phyloP scores from a whole-genome alignment of 2,113 vertebrate species.

The Thamnophis sirtalis region DNA sequence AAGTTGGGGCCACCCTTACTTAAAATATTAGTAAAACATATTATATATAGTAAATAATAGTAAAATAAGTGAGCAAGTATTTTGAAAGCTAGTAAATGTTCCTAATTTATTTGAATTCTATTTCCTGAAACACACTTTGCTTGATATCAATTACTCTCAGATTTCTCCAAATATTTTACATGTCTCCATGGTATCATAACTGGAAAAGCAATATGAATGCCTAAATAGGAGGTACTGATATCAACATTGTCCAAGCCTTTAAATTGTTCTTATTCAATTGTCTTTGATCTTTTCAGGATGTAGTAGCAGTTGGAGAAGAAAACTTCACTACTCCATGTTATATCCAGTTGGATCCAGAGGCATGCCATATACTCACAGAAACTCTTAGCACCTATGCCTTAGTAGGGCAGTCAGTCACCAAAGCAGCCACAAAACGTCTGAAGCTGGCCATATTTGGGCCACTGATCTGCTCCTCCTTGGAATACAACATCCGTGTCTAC shows the following conservation, averaged over 20 bases:
- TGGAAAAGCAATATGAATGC: neutral
- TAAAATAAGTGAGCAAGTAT: neutral
- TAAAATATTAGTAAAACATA: neutral
- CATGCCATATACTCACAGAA: conserved; percentile 92
- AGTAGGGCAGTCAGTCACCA: conserved; percentile 85
- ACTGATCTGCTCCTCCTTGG: conserved; percentile 81
- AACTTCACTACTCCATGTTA: conserved; percentile 95
- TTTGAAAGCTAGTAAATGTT: neutral
- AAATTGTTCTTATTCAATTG: neutral
- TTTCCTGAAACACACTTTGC: neutral
- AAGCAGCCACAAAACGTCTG: conserved; percentile 87
- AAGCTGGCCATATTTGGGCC: conserved; percentile 91
- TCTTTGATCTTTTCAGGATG: conserved; percentile 69
- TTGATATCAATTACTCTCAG: neutral
- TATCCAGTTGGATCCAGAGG: conserved; percentile 86
- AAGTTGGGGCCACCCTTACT: neutral
- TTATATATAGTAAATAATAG: neutral
- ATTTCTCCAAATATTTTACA: neutral
- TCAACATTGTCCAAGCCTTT: neutral
- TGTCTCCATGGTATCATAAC: neutral
- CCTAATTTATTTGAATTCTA: neutral
- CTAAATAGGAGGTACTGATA: neutral
- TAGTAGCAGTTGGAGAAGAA: conserved; percentile 89
- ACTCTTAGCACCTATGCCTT: conserved; percentile 87
- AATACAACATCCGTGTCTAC: conserved; percentile 91